These are phyloP conservation scores for Ditylenchus weischeri DNA, from an alignment of 2,888 invertebrate species.

Conservation along the genomic window DNA sequence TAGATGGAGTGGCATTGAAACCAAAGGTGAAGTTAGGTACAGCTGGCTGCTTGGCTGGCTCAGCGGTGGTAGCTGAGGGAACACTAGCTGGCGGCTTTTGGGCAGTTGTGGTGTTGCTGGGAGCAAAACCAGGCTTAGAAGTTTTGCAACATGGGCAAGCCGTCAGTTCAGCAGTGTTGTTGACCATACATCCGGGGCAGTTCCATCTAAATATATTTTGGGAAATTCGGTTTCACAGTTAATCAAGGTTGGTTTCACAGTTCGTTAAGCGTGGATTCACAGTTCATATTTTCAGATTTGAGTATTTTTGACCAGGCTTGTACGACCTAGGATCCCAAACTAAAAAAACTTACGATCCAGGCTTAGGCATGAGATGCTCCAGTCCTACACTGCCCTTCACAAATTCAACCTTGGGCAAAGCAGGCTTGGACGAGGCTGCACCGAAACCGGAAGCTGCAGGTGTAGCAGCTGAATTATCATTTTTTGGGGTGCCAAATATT, in stretches of 20 bases:
- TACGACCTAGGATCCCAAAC: not conserved
- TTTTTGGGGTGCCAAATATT: too few species aligned
- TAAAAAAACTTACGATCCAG: constrained; percentile 5
- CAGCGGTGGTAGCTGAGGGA: too few species aligned
- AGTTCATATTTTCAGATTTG: too few species aligned
- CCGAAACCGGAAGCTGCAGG: too few species aligned
- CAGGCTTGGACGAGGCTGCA: not conserved
- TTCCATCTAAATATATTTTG: not conserved
- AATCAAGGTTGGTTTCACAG: too few species aligned
- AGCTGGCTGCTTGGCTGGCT: too few species aligned
- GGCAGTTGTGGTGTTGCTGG: not conserved
- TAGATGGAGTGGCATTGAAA: too few species aligned
- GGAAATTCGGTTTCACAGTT: too few species aligned
- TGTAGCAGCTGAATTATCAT: too few species aligned
- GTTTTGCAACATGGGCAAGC: constrained; percentile 1
- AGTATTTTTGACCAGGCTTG: too few species aligned
- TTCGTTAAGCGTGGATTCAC: too few species aligned
- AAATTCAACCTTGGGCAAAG: constrained; percentile 7
- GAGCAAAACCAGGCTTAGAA: not conserved
- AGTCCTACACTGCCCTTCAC: not conserved
- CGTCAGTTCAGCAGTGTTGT: not conserved
- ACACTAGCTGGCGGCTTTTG: not conserved
- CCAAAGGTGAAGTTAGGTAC: too few species aligned
- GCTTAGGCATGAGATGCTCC: constrained; percentile 4
- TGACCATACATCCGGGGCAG: constrained; percentile 2